A percentile compares a stretch with the other conserved stretches of the same genome.
These are phyloP conservation scores for Pseudomyrmex sp. DNA, from an alignment of 1,140 invertebrate genomes.

Conservation along the genomic window DNA sequence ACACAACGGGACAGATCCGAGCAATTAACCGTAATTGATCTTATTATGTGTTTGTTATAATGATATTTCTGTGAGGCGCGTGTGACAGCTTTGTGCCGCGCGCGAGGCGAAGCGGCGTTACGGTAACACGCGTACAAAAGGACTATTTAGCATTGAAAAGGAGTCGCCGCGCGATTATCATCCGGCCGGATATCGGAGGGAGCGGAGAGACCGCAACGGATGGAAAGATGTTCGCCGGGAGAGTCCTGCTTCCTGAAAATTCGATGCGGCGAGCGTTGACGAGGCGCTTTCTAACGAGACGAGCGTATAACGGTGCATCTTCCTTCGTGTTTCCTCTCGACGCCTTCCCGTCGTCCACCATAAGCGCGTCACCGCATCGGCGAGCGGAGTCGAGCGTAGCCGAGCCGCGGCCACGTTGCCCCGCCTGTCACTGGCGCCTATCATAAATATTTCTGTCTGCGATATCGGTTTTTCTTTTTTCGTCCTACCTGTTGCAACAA, in stretches of 20 bases:
- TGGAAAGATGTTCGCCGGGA: no score
- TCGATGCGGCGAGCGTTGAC: neutral
- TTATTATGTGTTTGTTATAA: conserved; percentile 2
- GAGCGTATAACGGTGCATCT: conserved; percentile 45
- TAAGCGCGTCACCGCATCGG: conserved; percentile 11
- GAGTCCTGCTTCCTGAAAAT: neutral
- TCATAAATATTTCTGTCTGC: conserved; percentile 38
- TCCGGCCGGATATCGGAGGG: neutral
- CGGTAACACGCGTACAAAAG: neutral
- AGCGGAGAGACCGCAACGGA: neutral
- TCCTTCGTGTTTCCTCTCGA: conserved; percentile 27
- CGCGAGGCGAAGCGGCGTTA: no score
- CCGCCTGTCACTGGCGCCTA: conserved; percentile 54
- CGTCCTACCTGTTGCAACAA: neutral
- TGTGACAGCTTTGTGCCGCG: no score
- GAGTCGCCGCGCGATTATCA: neutral
- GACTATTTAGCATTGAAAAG: neutral
- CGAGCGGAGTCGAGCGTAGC: neutral
- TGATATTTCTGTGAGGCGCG: neutral
- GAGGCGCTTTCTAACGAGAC: neutral
- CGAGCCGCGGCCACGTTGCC: conserved; percentile 14
- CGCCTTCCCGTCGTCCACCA: neutral
- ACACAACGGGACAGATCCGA: neutral
- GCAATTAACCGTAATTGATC: conserved; percentile 42
- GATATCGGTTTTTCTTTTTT: conserved; percentile 2